A percentile compares a stretch with the other conserved stretches of the same genome.
These are phyloP conservation scores for Stegodyphus mimosarum DNA, from an alignment of 1,140 invertebrate species.

Conservation along the genomic window DNA sequence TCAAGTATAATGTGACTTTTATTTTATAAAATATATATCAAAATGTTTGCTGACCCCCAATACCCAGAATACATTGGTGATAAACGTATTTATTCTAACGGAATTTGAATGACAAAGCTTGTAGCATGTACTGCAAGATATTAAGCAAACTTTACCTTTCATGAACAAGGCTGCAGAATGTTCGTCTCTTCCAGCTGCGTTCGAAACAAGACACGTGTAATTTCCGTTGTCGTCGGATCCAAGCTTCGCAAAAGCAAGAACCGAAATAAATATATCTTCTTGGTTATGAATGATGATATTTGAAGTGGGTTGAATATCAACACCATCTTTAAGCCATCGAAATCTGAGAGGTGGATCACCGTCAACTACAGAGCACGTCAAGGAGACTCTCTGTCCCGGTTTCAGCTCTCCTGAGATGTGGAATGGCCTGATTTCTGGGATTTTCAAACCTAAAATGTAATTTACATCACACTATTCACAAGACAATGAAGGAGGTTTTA, in stretches of 20 bases:
- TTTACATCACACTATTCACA: not conserved
- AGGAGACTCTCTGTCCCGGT: conserved; percentile 75
- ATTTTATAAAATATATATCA: too few relatives aligned
- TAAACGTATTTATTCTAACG: too few relatives aligned
- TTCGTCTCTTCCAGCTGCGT: conserved; percentile 6
- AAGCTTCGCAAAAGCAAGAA: not conserved
- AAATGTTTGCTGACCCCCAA: too few relatives aligned
- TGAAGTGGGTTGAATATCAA: not conserved
- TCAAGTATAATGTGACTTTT: too few relatives aligned
- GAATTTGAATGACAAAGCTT: too few relatives aligned
- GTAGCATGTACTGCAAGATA: not conserved
- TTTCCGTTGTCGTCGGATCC: conserved; percentile 12
- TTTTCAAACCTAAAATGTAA: not conserved
- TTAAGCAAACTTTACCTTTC: not conserved
- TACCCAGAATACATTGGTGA: too few relatives aligned
- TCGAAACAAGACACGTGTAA: conserved; percentile 12
- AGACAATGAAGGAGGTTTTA: not conserved
- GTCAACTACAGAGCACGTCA: conserved; percentile 68
- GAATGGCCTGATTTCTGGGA: conserved; percentile 52
- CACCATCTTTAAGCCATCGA: conserved; percentile 46
- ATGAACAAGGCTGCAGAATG: not conserved
- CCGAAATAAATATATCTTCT: conserved; percentile 5
- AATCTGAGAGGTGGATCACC: conserved; percentile 62
- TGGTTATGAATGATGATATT: not conserved
- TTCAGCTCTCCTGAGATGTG: conserved; percentile 71